Base-by-base conservation (phyloP, 2,888 invertebrate genomes). In the Drosophila neotestacea region DNA sequence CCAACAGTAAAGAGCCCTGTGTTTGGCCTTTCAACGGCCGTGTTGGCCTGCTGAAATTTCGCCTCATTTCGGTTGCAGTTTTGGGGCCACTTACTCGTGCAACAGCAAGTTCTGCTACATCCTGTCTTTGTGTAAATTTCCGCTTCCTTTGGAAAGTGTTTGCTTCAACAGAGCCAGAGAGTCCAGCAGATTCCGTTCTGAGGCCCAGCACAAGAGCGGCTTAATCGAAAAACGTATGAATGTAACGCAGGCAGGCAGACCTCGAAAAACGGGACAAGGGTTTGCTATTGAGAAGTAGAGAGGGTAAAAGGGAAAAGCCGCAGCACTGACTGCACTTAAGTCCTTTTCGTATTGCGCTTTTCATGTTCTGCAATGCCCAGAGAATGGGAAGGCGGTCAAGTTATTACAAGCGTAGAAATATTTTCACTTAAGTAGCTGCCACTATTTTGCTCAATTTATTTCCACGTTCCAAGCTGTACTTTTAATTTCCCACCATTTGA, bases 401-500 rank as follows among this genome's bases (percentile, higher is more conserved):
- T 85, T 85, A 83, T 85, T 85, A 86, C 85, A 88, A 85, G 81
- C 72, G 66, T 70, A 86, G 86, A 81, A 85, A 88, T 85, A 88
- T 85, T 88, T 85, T 79, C 83, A 83, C 87, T 86, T 86, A 85
- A 85, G 89, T 88, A 86, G 87, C 85, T 86, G 89, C 85, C 85
- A 88, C 77, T 77, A 86, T 86, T 86, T 85, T 79, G 85, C 81
- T 85, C 87, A 86, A 85, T 86, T 85, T 85, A 85, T 88, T 85
- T 85, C 70, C 70, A 77, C 87, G 76, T 84, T 38, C 16, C 47
- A 13, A 46, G 11, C 70, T 41, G 13, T 50, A 56, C 76, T 77
- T 73, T 85, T 78, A 83, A 83, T 86, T 83, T 87, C 56, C 65
- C 70, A 70, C 68, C 63, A 63, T 77, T 67, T 61, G 39, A 46